Base-by-base conservation (phyloP, 1,140 invertebrate genomes). In the Ostrea edulis region DNA sequence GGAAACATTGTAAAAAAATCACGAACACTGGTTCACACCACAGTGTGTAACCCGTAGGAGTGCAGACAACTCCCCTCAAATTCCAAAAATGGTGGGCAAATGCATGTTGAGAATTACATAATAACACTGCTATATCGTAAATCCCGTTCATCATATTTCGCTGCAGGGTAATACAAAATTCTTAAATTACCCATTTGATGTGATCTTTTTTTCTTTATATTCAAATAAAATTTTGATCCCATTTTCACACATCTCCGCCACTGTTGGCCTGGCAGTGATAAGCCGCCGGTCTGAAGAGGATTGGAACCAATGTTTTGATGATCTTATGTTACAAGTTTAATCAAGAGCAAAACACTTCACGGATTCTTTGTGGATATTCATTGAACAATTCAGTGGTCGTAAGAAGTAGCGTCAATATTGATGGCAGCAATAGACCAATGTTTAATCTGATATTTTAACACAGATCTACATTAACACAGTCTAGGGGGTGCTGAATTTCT, bases 391-490 rank as follows among this genome's bases (percentile, higher is more conserved):
- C 68, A 25, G 8, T 29, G 25, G 25, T 8, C 25, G 9, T 71
- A 71, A 71, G 68, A 71, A 35, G 68, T 44, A 71, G 14, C 68
- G 35, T 71, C 22, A 71, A 71, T 29, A 71, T 71, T 71, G 22
- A 35, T 71, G 68, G 68, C 68, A 25, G 68, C 14, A 12, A 17
- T 29, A 71, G 29, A 22, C 29, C 68, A 14, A 71, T 71, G 29
- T 71, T 71, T 71, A 71, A 71, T 71, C 68, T 71, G 68, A 71
- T 71, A 71, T 71, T 71, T 71, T 71, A 71, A 71, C 68, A 71
- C 68, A 35, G 17, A 29, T 71, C 25, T 22, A 14, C 29, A 9
- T 25, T 14, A 71, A 71, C 22, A 44, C 68, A 71, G 68, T 71
- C 25, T 25, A 71, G 68, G 68, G 68, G 68, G 68, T 71, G 68